Conservation (phyloP, 2,797 vertebrate species). For the Kryptolebias ocellatus region DNA sequence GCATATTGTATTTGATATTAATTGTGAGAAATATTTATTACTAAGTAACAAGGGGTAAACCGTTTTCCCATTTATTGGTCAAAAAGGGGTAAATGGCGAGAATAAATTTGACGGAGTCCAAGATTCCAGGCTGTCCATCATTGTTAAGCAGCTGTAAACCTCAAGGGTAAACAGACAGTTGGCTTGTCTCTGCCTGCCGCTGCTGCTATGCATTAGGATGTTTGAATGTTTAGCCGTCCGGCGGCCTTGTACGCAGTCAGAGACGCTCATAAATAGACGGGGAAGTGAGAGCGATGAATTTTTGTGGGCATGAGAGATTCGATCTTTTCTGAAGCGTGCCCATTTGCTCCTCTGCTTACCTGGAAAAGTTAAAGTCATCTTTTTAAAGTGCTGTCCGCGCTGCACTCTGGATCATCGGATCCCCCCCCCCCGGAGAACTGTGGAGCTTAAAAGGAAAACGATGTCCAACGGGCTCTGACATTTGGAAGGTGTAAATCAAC, state of each 20-base stretch:
- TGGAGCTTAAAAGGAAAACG: constrained; percentile 45
- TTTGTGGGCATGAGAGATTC: constrained; percentile 44
- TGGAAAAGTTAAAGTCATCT: constrained; percentile 42
- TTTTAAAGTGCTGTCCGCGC: constrained; percentile 37
- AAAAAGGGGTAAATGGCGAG: constrained; percentile 36
- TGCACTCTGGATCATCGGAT: constrained; percentile 43
- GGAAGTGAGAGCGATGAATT: constrained; percentile 44
- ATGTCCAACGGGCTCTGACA: constrained; percentile 53
- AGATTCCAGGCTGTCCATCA: constrained; percentile 58
- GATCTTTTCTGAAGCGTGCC: constrained; percentile 36
- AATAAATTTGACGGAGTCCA: constrained; percentile 47
- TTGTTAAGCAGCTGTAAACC: constrained; percentile 61
- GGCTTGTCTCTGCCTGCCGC: constrained; percentile 57
- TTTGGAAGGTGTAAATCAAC: constrained; percentile 44
- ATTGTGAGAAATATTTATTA: constrained; percentile 7
- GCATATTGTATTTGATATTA: background rate
- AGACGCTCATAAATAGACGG: constrained; percentile 56
- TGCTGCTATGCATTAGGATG: constrained; percentile 49
- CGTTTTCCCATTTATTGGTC: constrained; percentile 21
- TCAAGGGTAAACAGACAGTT: constrained; percentile 65
- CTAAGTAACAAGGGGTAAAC: constrained; percentile 8
- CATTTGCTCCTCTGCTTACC: constrained; percentile 58
- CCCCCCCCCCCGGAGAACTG: constrained; percentile 31
- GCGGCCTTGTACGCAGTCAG: constrained; percentile 51
- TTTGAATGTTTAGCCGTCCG: constrained; percentile 50